Conservation (phyloP, 2,113 vertebrate species). For the Pungitius pungitius region DNA sequence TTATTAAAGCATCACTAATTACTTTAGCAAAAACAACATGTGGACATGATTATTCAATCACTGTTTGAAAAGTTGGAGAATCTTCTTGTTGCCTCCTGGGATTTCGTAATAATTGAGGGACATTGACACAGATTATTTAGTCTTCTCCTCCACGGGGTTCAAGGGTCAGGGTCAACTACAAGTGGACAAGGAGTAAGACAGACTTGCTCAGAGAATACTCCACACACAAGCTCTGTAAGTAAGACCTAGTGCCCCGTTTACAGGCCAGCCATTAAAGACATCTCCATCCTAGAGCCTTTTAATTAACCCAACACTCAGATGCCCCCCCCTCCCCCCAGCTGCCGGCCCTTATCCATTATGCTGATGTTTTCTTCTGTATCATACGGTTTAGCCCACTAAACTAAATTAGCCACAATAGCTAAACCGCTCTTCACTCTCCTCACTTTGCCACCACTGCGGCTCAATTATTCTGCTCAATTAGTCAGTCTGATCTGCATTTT, state of each 20-base stretch:
- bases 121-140: background rate
- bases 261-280: conserved; percentile 62
- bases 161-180: background rate
- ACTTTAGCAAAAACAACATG: background rate
- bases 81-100: background rate
- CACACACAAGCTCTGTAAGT: conserved; percentile 17
- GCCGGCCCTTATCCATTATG: conserved; percentile 72
- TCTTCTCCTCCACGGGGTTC: background rate
- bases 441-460: conserved; percentile 61
- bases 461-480: conserved; percentile 85
- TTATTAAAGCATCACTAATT: background rate
- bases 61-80: background rate
- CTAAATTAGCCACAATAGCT: conserved; percentile 83
- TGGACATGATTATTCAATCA: background rate
- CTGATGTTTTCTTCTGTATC: conserved; percentile 81
- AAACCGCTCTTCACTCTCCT: conserved; percentile 75
- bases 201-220: background rate
- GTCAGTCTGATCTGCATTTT: conserved; percentile 86
- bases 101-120: background rate
- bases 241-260: conserved; percentile 21
- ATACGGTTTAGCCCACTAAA: conserved; percentile 77
- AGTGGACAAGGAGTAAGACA: background rate
- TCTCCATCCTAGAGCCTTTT: conserved; percentile 66
- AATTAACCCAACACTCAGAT: conserved; percentile 73
- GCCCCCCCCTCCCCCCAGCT: conserved; percentile 63